These are phyloP conservation scores for Dinomys branickii DNA, from an alignment of 2,113 vertebrate genomes.

Conservation along the genomic window DNA sequence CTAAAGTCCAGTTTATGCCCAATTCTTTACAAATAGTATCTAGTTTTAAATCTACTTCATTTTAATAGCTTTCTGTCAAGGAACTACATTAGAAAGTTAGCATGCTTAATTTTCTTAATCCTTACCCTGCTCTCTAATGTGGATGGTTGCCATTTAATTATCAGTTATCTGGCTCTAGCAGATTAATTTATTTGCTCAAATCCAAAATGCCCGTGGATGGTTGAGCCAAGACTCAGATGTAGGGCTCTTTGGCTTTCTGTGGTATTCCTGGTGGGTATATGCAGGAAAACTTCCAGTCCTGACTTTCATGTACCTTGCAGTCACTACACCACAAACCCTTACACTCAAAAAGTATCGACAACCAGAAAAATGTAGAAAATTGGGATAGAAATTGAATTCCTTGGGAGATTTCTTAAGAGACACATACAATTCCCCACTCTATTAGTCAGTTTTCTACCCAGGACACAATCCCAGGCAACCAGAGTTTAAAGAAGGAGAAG, in stretches of 20 bases:
- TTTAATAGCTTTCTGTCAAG: not conserved
- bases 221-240: not conserved
- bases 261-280: not conserved
- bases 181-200: not conserved
- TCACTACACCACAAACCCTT: not conserved
- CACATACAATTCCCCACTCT: not conserved
- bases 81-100: not conserved
- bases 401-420: not conserved
- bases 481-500: not conserved
- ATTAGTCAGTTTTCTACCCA: not conserved
- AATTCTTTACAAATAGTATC: not conserved
- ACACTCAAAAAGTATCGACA: not conserved
- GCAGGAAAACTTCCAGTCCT: not conserved
- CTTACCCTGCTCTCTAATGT: not conserved
- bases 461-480: not conserved
- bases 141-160: not conserved
- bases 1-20: not conserved
- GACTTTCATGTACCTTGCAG: not conserved
- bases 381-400: not conserved
- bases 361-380: not conserved
- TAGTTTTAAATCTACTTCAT: constrained; percentile 13
- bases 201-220: not conserved
- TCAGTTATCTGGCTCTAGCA: not conserved
- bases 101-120: not conserved
- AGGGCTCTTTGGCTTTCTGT: not conserved